Conservation (phyloP, 2,888 invertebrate species). For the Dynastes maya region DNA sequence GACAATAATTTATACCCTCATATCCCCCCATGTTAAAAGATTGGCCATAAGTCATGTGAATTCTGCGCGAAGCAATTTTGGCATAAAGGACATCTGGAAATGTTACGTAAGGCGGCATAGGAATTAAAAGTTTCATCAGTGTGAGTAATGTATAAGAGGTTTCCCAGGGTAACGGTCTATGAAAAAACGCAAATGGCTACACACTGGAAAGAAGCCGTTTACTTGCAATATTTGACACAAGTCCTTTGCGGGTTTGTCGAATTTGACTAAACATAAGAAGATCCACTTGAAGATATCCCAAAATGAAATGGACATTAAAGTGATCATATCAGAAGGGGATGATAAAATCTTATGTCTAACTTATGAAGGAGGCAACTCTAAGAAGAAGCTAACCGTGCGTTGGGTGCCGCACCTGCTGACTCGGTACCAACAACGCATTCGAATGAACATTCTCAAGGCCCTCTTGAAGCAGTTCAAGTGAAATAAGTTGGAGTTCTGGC, state of each 20-base stretch:
- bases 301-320: conserved; percentile 53
- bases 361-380: conserved; percentile 64
- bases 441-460: too few species aligned
- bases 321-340: conserved; percentile 54
- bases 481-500: too few species aligned
- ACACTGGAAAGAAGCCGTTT: conserved; percentile 81
- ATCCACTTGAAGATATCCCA: conserved; percentile 60
- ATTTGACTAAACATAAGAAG: conserved; percentile 80
- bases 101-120: conserved; percentile 79
- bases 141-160: conserved; percentile 73
- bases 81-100: conserved; percentile 76
- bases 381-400: too few species aligned
- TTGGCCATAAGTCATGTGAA: conserved; percentile 67
- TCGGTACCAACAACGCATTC: too few species aligned
- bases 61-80: conserved; percentile 75
- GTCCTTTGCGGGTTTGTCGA: conserved; percentile 84
- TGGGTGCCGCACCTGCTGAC: too few species aligned
- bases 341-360: conserved; percentile 71
- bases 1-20: too few species aligned
- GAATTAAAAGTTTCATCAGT: conserved; percentile 78
- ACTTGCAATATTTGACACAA: conserved; percentile 81
- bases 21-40: too few species aligned
- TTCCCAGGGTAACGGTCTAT: conserved; percentile 80
- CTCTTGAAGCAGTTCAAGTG: too few species aligned
- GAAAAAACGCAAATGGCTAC: conserved; percentile 77